Percentiles rank a stretch among this genome's conserved stretches.
phyloP scores from a whole-genome alignment of 2,797 vertebrate genomes.

The Phataginus tetradactyla region DNA sequence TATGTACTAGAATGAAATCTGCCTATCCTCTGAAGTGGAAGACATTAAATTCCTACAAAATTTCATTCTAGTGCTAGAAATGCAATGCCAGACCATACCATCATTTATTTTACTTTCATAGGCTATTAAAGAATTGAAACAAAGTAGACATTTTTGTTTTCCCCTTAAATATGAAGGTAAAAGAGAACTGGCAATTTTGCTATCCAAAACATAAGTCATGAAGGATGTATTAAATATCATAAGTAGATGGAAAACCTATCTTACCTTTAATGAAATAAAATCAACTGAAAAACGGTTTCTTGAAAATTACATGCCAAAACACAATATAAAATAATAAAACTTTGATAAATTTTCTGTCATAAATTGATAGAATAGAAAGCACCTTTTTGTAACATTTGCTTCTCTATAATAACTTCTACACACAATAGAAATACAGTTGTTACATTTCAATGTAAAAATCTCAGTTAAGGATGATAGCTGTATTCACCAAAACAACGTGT shows the following conservation, averaged over 20 bases:
- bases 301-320: conserved; percentile 35
- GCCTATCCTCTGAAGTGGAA: neutral
- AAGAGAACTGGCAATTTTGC: neutral
- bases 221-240: neutral
- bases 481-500: neutral
- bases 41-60: neutral
- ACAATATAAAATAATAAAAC: conserved; percentile 16
- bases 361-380: neutral
- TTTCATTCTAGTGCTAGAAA: conserved; percentile 53
- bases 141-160: conserved; percentile 51
- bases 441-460: neutral
- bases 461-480: conserved; percentile 34
- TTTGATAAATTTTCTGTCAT: neutral
- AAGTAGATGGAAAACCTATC: neutral
- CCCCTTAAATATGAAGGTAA: neutral
- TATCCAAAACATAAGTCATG: conserved; percentile 24
- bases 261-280: conserved; percentile 48
- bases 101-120: conserved; percentile 30
- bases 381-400: neutral
- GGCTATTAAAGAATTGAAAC: conserved; percentile 43
- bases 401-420: neutral
- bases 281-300: neutral
- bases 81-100: conserved; percentile 26
- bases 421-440: neutral
- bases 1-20: neutral